phyloP scores from a whole-genome alignment of 92 coral and sea anemone genomes.

The Isaurus tuberculatus region DNA sequence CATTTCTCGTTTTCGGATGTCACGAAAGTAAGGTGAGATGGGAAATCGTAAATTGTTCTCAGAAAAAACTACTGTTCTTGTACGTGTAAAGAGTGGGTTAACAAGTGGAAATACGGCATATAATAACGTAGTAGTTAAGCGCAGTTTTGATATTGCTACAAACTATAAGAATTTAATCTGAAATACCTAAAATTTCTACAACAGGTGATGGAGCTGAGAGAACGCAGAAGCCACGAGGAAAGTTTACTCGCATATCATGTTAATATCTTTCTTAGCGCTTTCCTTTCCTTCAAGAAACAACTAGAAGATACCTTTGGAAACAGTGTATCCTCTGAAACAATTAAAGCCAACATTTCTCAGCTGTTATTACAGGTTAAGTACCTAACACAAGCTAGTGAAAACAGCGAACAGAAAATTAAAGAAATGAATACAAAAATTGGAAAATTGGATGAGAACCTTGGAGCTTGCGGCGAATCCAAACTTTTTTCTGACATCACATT shows the following conservation, averaged over 20 bases:
- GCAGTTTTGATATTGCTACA: neutral
- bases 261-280: slow-evolving; percentile 16
- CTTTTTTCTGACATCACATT: neutral
- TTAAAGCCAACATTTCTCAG: slow-evolving; percentile 54
- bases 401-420: neutral
- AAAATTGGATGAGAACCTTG: slow-evolving; percentile 18
- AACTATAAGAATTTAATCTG: neutral
- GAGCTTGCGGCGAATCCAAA: slow-evolving; percentile 8
- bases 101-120: too few relatives aligned
- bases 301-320: slow-evolving; percentile 40
- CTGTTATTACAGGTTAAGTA: slow-evolving; percentile 49
- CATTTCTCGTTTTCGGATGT: slow-evolving; percentile 55
- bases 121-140: too few relatives aligned
- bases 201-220: slow-evolving; percentile 50
- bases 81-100: too few relatives aligned
- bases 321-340: slow-evolving; percentile 6
- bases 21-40: slow-evolving; percentile 41
- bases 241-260: slow-evolving; percentile 47
- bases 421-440: neutral
- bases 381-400: slow-evolving; percentile 7
- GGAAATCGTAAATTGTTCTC: neutral
- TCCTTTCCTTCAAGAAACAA: slow-evolving; percentile 38
- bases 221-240: slow-evolving; percentile 51
- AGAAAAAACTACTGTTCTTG: too few relatives aligned
- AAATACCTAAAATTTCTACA: neutral